Conservation (phyloP, 64 coral and sea anemone genomes). For the Pocillopora damicornis region DNA sequence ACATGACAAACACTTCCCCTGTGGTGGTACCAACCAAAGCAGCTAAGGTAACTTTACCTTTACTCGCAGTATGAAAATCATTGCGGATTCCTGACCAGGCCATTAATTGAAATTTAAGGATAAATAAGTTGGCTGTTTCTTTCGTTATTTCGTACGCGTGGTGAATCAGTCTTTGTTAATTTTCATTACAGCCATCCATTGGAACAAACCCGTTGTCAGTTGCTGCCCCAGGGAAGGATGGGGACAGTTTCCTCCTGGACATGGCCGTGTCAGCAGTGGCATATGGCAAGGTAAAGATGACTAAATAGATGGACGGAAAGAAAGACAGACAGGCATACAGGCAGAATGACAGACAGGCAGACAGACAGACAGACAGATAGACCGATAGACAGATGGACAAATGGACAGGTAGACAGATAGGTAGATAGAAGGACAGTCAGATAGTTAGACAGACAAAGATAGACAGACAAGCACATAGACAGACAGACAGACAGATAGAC, state of each 20-base stretch:
- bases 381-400: no score
- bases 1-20: conserved; percentile 89
- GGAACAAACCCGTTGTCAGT: conserved; percentile 91
- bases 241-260: conserved; percentile 91
- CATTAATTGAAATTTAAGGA: no score
- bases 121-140: neutral
- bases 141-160: neutral
- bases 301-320: neutral
- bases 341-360: conserved; percentile 63
- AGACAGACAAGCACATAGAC: no score
- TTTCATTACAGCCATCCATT: conserved; percentile 48
- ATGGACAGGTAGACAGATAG: no score
- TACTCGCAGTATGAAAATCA: no score
- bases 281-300: conserved; percentile 76
- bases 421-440: no score
- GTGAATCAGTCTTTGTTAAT: neutral
- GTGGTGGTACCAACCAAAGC: conserved; percentile 83
- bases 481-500: no score
- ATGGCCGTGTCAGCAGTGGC: conserved; percentile 94
- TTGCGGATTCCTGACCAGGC: no score
- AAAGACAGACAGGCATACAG: neutral
- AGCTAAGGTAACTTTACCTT: conserved; percentile 66
- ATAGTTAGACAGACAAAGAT: no score
- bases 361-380: no score
- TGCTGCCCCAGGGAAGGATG: conserved; percentile 70